Evolutionary conservation across 2,113 vertebrate species (phyloP).

Genomic region (Semnornis frantzii): DNA sequence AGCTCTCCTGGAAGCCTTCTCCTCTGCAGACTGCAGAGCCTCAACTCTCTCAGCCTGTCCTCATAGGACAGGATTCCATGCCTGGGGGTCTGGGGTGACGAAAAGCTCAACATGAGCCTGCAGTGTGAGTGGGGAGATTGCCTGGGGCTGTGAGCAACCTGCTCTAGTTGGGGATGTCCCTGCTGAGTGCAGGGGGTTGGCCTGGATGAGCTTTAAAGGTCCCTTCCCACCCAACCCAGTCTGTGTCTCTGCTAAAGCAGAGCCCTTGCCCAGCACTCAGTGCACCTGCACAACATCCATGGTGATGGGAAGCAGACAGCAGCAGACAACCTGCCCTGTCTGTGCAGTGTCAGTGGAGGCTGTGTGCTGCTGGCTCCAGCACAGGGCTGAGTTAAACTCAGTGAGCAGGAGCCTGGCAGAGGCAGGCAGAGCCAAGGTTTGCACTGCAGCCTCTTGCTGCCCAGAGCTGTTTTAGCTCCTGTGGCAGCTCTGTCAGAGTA

Average conservation of each 20-base stretch:
- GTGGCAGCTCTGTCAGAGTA: accelerated
- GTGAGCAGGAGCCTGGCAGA: background rate
- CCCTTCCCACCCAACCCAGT: background rate
- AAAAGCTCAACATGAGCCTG: no score
- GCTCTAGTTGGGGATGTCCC: background rate
- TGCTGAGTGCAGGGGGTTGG: background rate
- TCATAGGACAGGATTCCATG: background rate
- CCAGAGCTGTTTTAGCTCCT: accelerated
- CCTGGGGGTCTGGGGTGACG: background rate
- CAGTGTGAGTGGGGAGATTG: no score
- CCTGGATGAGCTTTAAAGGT: background rate
- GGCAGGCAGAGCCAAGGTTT: background rate
- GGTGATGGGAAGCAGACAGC: background rate
- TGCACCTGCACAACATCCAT: accelerated
- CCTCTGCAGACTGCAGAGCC: no score
- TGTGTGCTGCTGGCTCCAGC: background rate
- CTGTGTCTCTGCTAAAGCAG: background rate
- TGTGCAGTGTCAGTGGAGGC: accelerated
- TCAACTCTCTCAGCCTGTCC: no score
- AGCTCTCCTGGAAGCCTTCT: no score
- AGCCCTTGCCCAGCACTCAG: background rate
- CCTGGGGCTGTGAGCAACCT: background rate
- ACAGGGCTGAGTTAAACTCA: accelerated
- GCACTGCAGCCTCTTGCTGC: background rate
- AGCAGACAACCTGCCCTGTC: background rate